Evolutionary conservation across 2,797 vertebrate species (phyloP), one percentile per base, ranked within the genome.

Genomic region (Rhincodon typus): DNA sequence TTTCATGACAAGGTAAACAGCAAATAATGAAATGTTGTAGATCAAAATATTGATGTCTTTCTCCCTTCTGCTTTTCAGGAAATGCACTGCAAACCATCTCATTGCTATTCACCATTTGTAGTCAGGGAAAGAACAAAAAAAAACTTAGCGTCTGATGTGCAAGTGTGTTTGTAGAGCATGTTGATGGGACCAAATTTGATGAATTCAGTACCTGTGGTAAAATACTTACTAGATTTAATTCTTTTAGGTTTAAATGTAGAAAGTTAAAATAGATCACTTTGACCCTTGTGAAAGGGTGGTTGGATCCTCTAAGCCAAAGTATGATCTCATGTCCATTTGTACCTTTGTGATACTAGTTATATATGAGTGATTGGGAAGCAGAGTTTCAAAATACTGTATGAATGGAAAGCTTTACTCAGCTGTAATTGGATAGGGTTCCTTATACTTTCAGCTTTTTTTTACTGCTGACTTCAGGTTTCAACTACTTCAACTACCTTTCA

Each of bases 61-160:
- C 97, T 97, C 97, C 97, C 96, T 97, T 97, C 97, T 97, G 96
- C 96, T 97, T 97, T 97, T 97, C 96, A 97, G 96, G 97, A 97
- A 98, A 97, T 97, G 97, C 98, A 98, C 96, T 97, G 98, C 98
- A 98, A 98, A 98, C 98, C 98, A 98, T 98, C 98, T 98, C 97
- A 97, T 98, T 97, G 97, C 96, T 96, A 96, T 97, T 97, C 97
- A 97, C 96, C 97, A 96, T 97, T 98, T 98, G 96, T 96, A 96
- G 96, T 95, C 96, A 95, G 96, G 3, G 13, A 17, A 74, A 30
- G 13, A 53, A 70, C 5, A 34, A 50, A 77, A 46, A 17, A 53
- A 34, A 57, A 27, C 27, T n/a, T n/a, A 70, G 72, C 15, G n/a
- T 50, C 70, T 30, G 42, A 77, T 34, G 17, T 34, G 94, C 23